Evolutionary conservation across 2,888 invertebrate genomes (phyloP).

Genomic region (Sinohyriopsis cumingii): DNA sequence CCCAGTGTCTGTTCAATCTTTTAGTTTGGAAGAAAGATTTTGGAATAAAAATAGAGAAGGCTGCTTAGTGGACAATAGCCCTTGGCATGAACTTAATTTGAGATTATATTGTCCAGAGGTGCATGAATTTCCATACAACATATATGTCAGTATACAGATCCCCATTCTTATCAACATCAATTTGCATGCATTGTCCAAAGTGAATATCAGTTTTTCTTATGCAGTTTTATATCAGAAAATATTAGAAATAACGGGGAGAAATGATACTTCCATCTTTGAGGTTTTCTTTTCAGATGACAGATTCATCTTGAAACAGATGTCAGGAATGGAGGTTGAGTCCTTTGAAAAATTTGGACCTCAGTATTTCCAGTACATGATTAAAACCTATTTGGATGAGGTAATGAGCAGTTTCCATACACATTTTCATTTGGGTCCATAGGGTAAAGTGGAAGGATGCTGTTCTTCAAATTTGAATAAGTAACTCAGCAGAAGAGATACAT

Average conservation of each 20-base stretch:
- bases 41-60: too few relatives aligned
- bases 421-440: neutral
- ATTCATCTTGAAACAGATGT: conserved; percentile 96
- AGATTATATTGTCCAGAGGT: neutral
- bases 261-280: neutral
- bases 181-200: too few relatives aligned
- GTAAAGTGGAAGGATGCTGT: neutral
- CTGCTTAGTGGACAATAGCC: too few relatives aligned
- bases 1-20: too few relatives aligned
- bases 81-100: too few relatives aligned
- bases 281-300: conserved; percentile 81
- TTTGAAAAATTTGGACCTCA: conserved; percentile 95
- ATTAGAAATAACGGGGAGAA: too few relatives aligned
- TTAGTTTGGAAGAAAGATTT: too few relatives aligned
- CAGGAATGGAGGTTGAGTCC: conserved; percentile 89
- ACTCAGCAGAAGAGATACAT: too few relatives aligned
- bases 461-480: neutral
- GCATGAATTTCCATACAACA: neutral
- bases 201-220: too few relatives aligned
- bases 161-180: too few relatives aligned
- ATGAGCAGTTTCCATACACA: neutral
- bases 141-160: neutral
- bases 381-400: conserved; percentile 78
- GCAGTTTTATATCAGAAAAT: neutral
- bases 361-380: conserved; percentile 92